phyloP scores from a whole-genome alignment of 2,888 invertebrate species.

The Idaea aversata region DNA sequence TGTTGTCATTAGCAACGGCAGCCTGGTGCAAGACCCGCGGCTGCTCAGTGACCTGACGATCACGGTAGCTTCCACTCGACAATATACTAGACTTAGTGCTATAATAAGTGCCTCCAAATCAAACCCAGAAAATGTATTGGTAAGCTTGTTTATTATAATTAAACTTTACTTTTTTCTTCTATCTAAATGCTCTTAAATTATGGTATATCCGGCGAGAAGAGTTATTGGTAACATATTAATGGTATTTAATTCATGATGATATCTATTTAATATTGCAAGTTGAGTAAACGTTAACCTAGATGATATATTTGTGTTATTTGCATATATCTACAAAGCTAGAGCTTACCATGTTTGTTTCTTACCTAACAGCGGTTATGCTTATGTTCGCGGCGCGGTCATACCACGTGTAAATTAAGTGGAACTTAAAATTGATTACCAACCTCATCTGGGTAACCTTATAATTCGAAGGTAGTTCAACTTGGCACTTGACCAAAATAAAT shows the following conservation, averaged over 20 bases:
- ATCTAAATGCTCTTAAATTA: not conserved
- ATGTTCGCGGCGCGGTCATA: not conserved
- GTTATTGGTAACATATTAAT: no score
- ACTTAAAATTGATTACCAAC: not conserved
- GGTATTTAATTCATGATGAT: no score
- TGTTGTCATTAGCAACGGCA: conserved; percentile 73
- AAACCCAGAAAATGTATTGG: conserved; percentile 13
- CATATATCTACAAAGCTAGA: not conserved
- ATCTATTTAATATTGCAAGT: no score
- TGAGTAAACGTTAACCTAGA: no score
- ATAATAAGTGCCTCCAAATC: conserved; percentile 22
- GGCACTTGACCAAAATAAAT: conserved; percentile 6
- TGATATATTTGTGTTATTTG: not conserved
- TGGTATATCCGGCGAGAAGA: not conserved
- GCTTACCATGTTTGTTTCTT: not conserved
- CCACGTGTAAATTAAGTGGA: not conserved
- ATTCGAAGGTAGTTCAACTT: not conserved
- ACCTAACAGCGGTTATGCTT: not conserved
- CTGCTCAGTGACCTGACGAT: conserved; percentile 56
- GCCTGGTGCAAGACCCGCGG: conserved; percentile 63
- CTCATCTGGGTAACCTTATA: not conserved
- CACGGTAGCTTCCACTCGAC: conserved; percentile 53
- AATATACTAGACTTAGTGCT: conserved; percentile 41
- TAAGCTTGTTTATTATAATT: conserved; percentile 9
- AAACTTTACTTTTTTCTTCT: not conserved